phyloP scores from a whole-genome alignment of 2,888 invertebrate genomes.

The Athripsodes cinereus region DNA sequence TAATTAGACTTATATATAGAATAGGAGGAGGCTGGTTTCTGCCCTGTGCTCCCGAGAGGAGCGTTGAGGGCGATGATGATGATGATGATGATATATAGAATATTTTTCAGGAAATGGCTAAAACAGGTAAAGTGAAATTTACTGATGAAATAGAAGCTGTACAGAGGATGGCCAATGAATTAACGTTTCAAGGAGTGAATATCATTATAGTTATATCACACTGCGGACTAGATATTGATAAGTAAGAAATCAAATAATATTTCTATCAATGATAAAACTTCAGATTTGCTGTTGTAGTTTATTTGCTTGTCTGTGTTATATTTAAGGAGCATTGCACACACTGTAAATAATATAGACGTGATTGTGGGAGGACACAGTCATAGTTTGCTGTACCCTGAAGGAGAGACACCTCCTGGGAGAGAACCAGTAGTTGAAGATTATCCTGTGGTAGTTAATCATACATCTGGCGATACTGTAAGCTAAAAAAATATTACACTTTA shows the following conservation, averaged over 20 bases:
- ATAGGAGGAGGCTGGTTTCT: too few species aligned
- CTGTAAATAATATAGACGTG: conserved; percentile 61
- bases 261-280: too few species aligned
- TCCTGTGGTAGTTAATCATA: conserved; percentile 60
- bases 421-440: conserved; percentile 57
- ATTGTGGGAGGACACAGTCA: conserved; percentile 86
- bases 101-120: conserved; percentile 54
- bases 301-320: too few species aligned
- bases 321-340: conserved; percentile 53
- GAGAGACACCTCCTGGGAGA: conserved; percentile 49
- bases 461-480: conserved; percentile 43
- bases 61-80: too few species aligned
- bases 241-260: conserved; percentile 38
- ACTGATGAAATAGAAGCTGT: conserved; percentile 63
- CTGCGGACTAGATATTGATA: conserved; percentile 65
- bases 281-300: too few species aligned
- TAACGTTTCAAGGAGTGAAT: conserved; percentile 59
- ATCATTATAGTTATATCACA: conserved; percentile 82
- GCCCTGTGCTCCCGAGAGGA: too few species aligned
- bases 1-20: too few species aligned
- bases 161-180: conserved; percentile 57
- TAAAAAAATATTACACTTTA: too few species aligned
- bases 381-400: conserved; percentile 62
- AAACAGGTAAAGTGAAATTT: conserved; percentile 60
- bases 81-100: neutral